Evolutionary conservation across 1,140 invertebrate species (phyloP).

Genomic region (Sinonovacula constricta): DNA sequence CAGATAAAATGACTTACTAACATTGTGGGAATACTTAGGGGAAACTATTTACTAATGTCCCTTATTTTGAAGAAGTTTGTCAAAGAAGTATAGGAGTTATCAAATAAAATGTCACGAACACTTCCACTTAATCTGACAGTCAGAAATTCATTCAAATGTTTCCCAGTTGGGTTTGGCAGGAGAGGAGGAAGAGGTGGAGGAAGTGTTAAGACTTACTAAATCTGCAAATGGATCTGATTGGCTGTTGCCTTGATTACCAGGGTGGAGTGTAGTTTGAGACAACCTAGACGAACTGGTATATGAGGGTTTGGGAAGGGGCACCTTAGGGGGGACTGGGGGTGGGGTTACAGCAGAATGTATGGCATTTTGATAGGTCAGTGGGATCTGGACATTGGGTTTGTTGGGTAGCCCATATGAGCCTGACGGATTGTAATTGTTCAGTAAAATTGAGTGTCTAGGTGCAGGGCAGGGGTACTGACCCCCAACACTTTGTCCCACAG

Average conservation of each 20-base stretch:
- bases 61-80: too few relatives aligned
- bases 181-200: neutral
- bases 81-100: too few relatives aligned
- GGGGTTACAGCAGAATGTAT: neutral
- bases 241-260: neutral
- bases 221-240: conserved; percentile 44
- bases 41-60: too few relatives aligned
- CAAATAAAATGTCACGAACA: too few relatives aligned
- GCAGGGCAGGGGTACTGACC: neutral
- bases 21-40: too few relatives aligned
- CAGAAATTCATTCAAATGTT: conserved; percentile 32
- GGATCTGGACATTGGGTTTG: conserved; percentile 4
- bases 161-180: neutral
- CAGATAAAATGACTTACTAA: too few relatives aligned
- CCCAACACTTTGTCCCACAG: neutral
- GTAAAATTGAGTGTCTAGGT: neutral
- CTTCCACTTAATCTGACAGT: too few relatives aligned
- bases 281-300: neutral
- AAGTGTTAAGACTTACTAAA: conserved; percentile 15
- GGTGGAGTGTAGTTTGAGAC: neutral
- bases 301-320: neutral
- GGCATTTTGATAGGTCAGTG: conserved; percentile 14
- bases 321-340: neutral
- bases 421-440: too few relatives aligned
- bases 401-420: neutral